Evolutionary conservation across 2,113 vertebrate genomes (phyloP).

Genomic region (Nematolebias whitei): DNA sequence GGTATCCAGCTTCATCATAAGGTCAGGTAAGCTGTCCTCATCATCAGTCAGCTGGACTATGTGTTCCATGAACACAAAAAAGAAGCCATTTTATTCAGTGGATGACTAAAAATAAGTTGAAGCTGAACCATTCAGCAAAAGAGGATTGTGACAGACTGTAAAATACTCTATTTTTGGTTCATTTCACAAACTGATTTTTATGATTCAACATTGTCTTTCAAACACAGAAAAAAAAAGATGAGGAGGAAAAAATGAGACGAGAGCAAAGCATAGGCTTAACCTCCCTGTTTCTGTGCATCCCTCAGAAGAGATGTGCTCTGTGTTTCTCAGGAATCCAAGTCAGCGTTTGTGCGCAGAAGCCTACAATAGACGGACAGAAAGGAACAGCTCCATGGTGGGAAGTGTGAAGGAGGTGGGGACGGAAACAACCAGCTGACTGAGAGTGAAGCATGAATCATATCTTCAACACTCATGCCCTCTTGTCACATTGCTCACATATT

Average conservation of each 20-base stretch:
- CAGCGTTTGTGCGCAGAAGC: conserved; percentile 40
- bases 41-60: too few relatives aligned
- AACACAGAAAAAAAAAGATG: conserved; percentile 36
- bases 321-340: conserved; percentile 39
- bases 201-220: conserved; percentile 61
- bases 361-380: conserved; percentile 49
- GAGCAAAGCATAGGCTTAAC: conserved; percentile 60
- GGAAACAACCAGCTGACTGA: conserved; percentile 63
- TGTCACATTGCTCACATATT: conserved; percentile 38
- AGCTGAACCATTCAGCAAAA: conserved; percentile 10
- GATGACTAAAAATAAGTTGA: too few relatives aligned
- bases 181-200: conserved; percentile 65
- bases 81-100: too few relatives aligned
- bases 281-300: conserved; percentile 31
- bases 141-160: conserved; percentile 55
- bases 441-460: conserved; percentile 65
- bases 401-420: conserved; percentile 70
- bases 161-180: conserved; percentile 43
- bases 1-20: too few relatives aligned
- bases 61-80: too few relatives aligned
- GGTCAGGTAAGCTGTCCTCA: too few relatives aligned
- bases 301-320: conserved; percentile 13
- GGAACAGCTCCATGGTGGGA: conserved; percentile 72
- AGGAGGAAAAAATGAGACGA: conserved; percentile 24
- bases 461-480: conserved; percentile 45